Conservation (phyloP, 2,113 vertebrate species). For the Pavo muticus region DNA sequence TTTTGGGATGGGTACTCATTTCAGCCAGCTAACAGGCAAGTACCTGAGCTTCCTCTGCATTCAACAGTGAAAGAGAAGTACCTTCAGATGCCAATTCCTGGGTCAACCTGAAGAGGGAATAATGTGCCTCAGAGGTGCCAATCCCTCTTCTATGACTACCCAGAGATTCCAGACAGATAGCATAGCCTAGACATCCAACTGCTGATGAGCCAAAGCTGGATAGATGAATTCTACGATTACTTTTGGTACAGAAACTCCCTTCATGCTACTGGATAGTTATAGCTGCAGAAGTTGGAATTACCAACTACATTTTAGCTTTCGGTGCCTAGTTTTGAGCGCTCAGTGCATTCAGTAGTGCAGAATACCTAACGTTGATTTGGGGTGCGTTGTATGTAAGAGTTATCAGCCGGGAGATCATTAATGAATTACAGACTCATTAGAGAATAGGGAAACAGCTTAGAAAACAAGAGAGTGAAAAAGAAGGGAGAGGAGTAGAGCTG, state of each 20-base stretch:
- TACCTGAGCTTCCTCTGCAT: background rate
- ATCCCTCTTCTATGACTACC: slow-evolving; percentile 37
- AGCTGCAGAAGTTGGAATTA: background rate
- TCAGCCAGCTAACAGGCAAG: background rate
- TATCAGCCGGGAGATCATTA: background rate
- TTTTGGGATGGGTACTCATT: background rate
- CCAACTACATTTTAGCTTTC: background rate
- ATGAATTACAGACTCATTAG: background rate
- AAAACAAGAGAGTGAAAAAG: background rate
- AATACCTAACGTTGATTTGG: background rate
- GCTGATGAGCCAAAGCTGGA: background rate
- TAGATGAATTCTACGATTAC: background rate
- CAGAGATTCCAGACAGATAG: slow-evolving; percentile 68
- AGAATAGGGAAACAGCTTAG: background rate
- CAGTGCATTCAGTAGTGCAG: rapidly evolving
- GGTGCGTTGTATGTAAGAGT: rapidly evolving
- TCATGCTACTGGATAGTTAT: background rate
- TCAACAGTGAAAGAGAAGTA: background rate
- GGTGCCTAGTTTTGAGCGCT: background rate
- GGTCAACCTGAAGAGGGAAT: background rate
- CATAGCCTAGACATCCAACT: slow-evolving; percentile 6
- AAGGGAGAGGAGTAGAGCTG: background rate
- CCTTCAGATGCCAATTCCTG: background rate
- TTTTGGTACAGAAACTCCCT: background rate
- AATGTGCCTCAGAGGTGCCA: slow-evolving; percentile 56